A percentile compares a stretch with the other conserved stretches of the same genome.
Conservation (phyloP, 2,888 invertebrate genomes). For the Geotrupes spiniger region DNA sequence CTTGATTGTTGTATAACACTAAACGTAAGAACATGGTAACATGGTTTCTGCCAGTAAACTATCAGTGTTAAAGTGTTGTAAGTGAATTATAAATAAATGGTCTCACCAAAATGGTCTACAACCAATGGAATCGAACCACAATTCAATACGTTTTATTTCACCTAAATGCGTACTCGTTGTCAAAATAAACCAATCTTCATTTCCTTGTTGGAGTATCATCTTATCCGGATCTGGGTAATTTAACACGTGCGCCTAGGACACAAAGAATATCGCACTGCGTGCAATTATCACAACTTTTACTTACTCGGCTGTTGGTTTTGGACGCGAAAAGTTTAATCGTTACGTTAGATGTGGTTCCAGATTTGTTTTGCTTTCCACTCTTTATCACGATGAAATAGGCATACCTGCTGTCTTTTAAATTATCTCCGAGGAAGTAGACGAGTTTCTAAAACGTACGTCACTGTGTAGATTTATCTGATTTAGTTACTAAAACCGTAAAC, state of each 20-base stretch:
- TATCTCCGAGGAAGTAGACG: conserved; percentile 25
- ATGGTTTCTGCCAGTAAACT: too few species aligned
- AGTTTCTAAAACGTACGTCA: not conserved
- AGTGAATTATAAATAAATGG: too few species aligned
- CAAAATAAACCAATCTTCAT: conserved; percentile 28
- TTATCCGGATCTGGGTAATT: conserved; percentile 33
- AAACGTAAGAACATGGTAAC: too few species aligned
- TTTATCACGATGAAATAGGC: conserved; percentile 21
- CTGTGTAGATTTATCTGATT: too few species aligned
- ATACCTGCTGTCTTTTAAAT: conserved; percentile 23
- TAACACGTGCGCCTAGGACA: conserved; percentile 28
- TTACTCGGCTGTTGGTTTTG: conserved; percentile 11
- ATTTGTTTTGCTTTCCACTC: conserved; percentile 5
- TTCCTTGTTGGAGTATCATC: conserved; percentile 26
- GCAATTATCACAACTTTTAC: not conserved
- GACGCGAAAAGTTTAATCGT: conserved; percentile 12
- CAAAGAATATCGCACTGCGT: not conserved
- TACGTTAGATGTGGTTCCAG: conserved; percentile 20
- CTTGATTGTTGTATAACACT: too few species aligned
- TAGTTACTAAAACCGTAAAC: too few species aligned
- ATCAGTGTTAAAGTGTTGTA: too few species aligned
- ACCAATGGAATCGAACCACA: conserved; percentile 33
- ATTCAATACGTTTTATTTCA: conserved; percentile 20
- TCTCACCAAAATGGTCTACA: conserved; percentile 30
- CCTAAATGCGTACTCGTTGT: conserved; percentile 26